Conservation (phyloP, 2,797 vertebrate genomes). For the Microctenopoma stevenorrisi region DNA sequence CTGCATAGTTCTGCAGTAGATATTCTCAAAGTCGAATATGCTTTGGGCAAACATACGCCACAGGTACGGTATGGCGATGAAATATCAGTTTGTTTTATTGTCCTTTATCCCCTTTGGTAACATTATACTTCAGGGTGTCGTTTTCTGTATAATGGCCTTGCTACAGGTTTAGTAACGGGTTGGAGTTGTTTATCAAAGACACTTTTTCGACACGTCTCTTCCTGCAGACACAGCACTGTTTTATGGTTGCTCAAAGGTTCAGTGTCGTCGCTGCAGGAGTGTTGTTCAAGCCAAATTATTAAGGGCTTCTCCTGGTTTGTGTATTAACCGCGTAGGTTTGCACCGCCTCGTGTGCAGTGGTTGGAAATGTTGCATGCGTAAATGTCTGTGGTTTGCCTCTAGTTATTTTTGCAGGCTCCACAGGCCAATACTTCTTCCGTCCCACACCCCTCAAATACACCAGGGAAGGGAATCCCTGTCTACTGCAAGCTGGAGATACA, state of each 20-base stretch:
- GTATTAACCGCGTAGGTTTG: constrained; percentile 20
- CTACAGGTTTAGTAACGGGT: background rate
- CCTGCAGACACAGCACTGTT: constrained; percentile 4
- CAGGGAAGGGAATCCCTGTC: constrained; percentile 51
- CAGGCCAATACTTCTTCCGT: constrained; percentile 42
- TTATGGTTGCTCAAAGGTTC: background rate
- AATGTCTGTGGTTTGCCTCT: constrained; percentile 68
- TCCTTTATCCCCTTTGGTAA: background rate
- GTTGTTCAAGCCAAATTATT: constrained; percentile 10
- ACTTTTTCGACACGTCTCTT: constrained; percentile 5
- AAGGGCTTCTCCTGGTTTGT: constrained; percentile 21
- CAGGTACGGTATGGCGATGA: background rate
- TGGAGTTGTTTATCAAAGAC: background rate
- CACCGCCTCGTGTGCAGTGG: constrained; percentile 50
- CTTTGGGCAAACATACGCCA: background rate
- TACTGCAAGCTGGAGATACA: constrained; percentile 10
- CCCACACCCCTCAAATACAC: constrained; percentile 39
- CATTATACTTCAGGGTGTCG: no score
- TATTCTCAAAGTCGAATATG: background rate
- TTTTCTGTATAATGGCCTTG: background rate
- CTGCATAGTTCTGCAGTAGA: constrained; percentile 1
- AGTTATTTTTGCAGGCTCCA: constrained; percentile 58
- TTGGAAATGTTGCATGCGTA: constrained; percentile 56
- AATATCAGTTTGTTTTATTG: constrained; percentile 14
- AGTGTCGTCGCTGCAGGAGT: constrained; percentile 12